Conservation (phyloP, 2,888 invertebrate species). For the Caenorhabditis sinica region DNA sequence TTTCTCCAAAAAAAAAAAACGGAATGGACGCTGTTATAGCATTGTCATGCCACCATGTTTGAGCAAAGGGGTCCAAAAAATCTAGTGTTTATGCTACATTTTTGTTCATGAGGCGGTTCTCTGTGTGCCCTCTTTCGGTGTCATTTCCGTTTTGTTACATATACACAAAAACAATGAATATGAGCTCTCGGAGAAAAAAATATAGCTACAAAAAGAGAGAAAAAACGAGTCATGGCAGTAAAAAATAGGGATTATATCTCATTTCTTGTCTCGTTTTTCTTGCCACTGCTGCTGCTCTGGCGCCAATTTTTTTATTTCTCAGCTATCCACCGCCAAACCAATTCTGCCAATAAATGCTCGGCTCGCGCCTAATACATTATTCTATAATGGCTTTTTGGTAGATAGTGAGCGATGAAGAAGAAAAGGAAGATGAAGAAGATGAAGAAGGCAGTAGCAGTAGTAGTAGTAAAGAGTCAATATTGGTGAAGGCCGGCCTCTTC, state of each 20-base stretch:
- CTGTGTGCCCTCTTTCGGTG: background rate
- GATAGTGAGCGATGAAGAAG: slow-evolving; percentile 34
- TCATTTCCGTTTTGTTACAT: slow-evolving; percentile 33
- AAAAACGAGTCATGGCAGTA: slow-evolving; percentile 1
- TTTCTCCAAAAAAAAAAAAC: slow-evolving; percentile 23
- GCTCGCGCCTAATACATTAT: slow-evolving; percentile 56
- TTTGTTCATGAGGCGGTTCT: background rate
- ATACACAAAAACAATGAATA: slow-evolving; percentile 26
- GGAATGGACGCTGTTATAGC: slow-evolving; percentile 5
- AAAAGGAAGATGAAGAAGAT: background rate
- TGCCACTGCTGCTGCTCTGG: background rate
- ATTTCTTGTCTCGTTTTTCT: slow-evolving; percentile 24
- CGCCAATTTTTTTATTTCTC: slow-evolving; percentile 14
- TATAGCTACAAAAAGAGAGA: background rate
- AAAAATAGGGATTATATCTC: slow-evolving; percentile 33
- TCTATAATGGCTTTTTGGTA: slow-evolving; percentile 58
- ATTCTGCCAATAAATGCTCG: slow-evolving; percentile 13
- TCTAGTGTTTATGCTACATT: slow-evolving; percentile 47
- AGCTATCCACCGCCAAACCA: slow-evolving; percentile 9
- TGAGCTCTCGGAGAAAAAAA: slow-evolving; percentile 15
- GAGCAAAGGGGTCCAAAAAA: slow-evolving; percentile 1
- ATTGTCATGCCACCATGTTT: slow-evolving; percentile 52
- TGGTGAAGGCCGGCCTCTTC: slow-evolving; percentile 36
- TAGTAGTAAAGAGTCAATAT: slow-evolving; percentile 61
- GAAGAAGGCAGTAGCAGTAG: slow-evolving; percentile 13